Evolutionary conservation across 35 echinoderm and acorn worm genomes (phyloP), one percentile per base, ranked within the genome.

Genomic region (Ptychodera flava): DNA sequence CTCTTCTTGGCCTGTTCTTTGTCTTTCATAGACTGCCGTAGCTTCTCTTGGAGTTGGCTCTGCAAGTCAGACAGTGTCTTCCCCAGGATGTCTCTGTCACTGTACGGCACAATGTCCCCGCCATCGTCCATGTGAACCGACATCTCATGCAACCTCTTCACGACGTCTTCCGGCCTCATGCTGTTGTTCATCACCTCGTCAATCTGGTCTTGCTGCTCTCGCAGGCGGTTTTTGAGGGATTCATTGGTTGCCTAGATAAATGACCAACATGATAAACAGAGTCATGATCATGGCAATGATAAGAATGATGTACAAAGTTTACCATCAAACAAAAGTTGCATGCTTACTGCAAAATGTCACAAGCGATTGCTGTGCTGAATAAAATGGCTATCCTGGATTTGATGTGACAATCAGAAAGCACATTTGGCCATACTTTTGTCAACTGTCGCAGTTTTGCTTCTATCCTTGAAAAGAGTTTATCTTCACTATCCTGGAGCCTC

Each of bases 131-230:
- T 35, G 52, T 86, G 27, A 29, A 88, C 81, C 16, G 78, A 78
- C 0, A 86, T 31, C 29, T 91, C 75, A 1, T 91, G 80, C 52
- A 97, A 87, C 34, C 95, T 93, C 32, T 88, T 84, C 1, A 87
- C 82, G 22, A 97, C 91, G 33, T 97, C 95, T 38, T 93, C 88
- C 6, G 95, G 95, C 34, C 90, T 36, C 34, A 93, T 31, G 29
- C 88, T 86, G 0, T 83, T 85, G 80, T 95, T 80, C 32, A 88
- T 33, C 33, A 92, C 77, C 27, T 81, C 87, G 76, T 89, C 85
- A 16, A 37, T 78, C 78, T 85, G 37, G 0, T 88, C 83, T 77
- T 88, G 36, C 36, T 91, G 89, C 30, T 95, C 78, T 16, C 79
- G 86, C 29, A 89, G 33, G 16, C 82, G 79, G 31, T 85, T 80